These are phyloP conservation scores for Lutjanus erythropterus DNA, from an alignment of 2,113 vertebrate genomes.

Conservation along the genomic window DNA sequence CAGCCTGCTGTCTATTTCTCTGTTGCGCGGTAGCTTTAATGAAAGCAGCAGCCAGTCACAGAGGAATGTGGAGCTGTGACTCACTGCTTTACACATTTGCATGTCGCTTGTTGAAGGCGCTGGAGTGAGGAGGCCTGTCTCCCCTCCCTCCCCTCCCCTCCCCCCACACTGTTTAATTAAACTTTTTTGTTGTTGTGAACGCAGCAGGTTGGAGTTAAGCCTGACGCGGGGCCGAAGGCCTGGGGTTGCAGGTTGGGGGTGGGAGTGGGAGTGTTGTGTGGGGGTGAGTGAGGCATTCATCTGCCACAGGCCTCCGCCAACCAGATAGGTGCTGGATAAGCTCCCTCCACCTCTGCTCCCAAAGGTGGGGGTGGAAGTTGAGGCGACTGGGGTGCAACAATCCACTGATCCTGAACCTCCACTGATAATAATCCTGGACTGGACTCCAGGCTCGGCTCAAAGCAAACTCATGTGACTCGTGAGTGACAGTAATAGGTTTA, in stretches of 20 bases:
- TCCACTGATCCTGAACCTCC: conserved; percentile 49
- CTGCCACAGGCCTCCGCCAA: conserved; percentile 55
- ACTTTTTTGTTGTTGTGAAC: conserved; percentile 55
- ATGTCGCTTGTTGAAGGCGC: conserved; percentile 28
- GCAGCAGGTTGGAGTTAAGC: conserved; percentile 73
- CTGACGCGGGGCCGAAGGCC: conserved; percentile 24
- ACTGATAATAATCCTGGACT: conserved; percentile 63
- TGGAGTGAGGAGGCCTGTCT: conserved; percentile 37
- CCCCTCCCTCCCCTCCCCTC: conserved; percentile 7
- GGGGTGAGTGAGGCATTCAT: conserved; percentile 46
- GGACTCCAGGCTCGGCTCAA: conserved; percentile 33
- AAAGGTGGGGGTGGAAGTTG: conserved; percentile 45
- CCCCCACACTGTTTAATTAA: conserved; percentile 75
- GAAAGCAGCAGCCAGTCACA: conserved; percentile 53
- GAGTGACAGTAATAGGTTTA: background rate
- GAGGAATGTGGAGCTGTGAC: conserved; percentile 71
- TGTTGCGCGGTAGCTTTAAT: conserved; percentile 56
- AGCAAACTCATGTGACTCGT: background rate
- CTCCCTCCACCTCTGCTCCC: conserved; percentile 49
- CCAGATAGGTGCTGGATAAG: conserved; percentile 59
- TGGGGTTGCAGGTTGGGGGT: conserved; percentile 4
- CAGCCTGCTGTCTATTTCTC: conserved; percentile 35
- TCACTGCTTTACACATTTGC: conserved; percentile 41
- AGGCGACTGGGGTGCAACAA: conserved; percentile 23
- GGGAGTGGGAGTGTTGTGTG: conserved; percentile 23